Evolutionary conservation across 2,797 vertebrate genomes (phyloP).

Genomic region (Todus mexicanus): DNA sequence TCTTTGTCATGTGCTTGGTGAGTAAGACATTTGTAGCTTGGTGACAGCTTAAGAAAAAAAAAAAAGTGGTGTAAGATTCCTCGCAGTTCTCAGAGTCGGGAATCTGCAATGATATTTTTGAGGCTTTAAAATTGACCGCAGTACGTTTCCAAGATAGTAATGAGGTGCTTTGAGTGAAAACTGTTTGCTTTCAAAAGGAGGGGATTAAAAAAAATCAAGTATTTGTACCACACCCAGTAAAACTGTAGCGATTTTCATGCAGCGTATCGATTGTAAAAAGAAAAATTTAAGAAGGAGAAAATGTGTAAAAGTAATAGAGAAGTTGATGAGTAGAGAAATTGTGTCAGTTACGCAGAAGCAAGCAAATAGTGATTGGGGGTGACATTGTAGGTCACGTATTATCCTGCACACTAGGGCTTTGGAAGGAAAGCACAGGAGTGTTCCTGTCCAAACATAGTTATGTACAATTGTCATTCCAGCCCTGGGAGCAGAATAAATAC

Average conservation of each 20-base stretch:
- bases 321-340: background rate
- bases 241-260: background rate
- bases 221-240: background rate
- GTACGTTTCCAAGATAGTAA: background rate
- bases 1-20: background rate
- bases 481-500: background rate
- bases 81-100: background rate
- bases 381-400: background rate
- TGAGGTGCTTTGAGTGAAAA: background rate
- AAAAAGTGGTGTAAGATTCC: background rate
- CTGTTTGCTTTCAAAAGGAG: background rate
- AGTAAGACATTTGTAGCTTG: background rate
- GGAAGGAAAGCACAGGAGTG: background rate
- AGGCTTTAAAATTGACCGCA: background rate
- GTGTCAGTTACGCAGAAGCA: background rate
- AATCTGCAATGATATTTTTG: background rate
- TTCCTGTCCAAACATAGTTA: background rate
- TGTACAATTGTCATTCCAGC: background rate
- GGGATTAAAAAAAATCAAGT: background rate
- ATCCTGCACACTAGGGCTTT: rapidly evolving
- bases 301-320: background rate
- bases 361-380: background rate
- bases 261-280: background rate
- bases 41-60: background rate
- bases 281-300: background rate